These are phyloP conservation scores for Zaprionus africanus DNA, from an alignment of 1,140 invertebrate species.

Conservation along the genomic window DNA sequence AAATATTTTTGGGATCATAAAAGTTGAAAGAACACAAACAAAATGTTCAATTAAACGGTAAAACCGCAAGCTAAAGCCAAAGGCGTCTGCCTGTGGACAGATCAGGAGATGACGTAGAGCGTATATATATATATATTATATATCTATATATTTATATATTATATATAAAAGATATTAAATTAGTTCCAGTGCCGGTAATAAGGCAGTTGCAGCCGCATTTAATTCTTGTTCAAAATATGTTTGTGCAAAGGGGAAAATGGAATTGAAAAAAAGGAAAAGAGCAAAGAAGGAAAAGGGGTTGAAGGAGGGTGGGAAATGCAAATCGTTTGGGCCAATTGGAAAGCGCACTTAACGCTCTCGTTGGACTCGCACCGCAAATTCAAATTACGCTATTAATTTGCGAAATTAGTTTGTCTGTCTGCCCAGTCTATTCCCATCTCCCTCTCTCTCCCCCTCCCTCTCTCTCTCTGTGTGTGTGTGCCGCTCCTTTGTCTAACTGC, in stretches of 20 bases:
- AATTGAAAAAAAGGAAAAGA: slow-evolving; percentile 22
- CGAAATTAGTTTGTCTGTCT: slow-evolving; percentile 62
- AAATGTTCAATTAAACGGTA: slow-evolving; percentile 33
- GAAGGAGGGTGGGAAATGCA: neutral
- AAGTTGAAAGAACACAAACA: slow-evolving; percentile 43
- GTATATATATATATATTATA: no score
- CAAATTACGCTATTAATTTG: slow-evolving; percentile 77
- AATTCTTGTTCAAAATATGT: slow-evolving; percentile 26
- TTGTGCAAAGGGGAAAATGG: slow-evolving; percentile 8
- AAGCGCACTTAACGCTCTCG: slow-evolving; percentile 39
- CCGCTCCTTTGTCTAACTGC: slow-evolving; percentile 72
- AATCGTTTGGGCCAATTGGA: slow-evolving; percentile 21
- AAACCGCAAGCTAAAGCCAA: slow-evolving; percentile 11
- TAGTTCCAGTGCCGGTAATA: slow-evolving; percentile 6
- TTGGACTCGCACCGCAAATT: slow-evolving; percentile 48
- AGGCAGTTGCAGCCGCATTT: slow-evolving; percentile 10
- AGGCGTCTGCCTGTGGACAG: neutral
- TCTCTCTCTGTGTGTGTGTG: slow-evolving; percentile 39
- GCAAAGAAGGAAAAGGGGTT: no score
- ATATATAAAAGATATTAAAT: slow-evolving; percentile 14
- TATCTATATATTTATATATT: no score
- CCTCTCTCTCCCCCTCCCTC: neutral
- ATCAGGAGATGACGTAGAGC: neutral
- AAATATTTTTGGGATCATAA: slow-evolving; percentile 39
- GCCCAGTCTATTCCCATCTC: neutral